phyloP scores from a whole-genome alignment of 2,888 invertebrate genomes.

The Lepas anatifera region DNA sequence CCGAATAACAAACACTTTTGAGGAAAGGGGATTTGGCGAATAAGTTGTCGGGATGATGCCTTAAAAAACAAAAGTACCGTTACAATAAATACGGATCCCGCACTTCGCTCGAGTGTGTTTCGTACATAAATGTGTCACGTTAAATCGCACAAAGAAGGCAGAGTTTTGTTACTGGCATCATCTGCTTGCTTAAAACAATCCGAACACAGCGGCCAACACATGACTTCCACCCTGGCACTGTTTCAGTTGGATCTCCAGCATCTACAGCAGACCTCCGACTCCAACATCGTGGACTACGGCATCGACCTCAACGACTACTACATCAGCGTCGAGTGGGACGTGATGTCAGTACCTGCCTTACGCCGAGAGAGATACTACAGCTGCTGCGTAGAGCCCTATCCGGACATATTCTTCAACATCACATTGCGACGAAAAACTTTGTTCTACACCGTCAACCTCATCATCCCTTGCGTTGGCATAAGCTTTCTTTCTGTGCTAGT shows the following conservation, averaged over 20 bases:
- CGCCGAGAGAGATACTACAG: slow-evolving; percentile 87
- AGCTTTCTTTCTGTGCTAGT: slow-evolving; percentile 93
- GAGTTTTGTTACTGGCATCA: no score
- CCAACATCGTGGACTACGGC: slow-evolving; percentile 75
- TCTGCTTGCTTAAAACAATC: no score
- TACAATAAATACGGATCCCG: no score
- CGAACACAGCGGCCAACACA: no score
- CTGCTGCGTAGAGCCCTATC: slow-evolving; percentile 93
- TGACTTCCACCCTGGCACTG: not conserved
- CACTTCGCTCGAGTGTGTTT: no score
- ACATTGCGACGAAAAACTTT: slow-evolving; percentile 87
- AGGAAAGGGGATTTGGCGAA: no score
- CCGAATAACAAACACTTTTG: no score
- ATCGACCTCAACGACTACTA: slow-evolving; percentile 89
- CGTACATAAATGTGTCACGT: no score
- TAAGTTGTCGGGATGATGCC: no score
- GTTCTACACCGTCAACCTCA: slow-evolving; percentile 94
- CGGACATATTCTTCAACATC: slow-evolving; percentile 95
- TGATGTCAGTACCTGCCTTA: slow-evolving; percentile 76
- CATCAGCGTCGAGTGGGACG: slow-evolving; percentile 98
- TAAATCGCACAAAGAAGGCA: no score
- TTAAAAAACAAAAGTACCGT: no score
- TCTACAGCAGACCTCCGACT: slow-evolving; percentile 71
- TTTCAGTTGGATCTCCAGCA: slow-evolving; percentile 77
- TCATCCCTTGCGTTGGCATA: slow-evolving; percentile 94